These are phyloP conservation scores for Nymphalis urticae DNA, from an alignment of 2,888 invertebrate genomes.

Conservation along the genomic window DNA sequence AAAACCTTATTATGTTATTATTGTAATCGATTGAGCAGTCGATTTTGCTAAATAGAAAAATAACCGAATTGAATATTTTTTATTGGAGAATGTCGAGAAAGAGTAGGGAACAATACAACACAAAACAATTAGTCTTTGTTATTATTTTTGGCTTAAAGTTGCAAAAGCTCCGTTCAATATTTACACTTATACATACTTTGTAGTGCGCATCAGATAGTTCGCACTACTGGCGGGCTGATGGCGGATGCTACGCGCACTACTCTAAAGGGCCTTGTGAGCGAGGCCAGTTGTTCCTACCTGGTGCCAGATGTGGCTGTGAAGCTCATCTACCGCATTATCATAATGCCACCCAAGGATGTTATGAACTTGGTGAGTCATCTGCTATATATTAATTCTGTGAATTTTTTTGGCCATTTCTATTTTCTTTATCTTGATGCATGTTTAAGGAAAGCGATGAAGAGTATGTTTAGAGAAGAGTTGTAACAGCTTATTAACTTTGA, in stretches of 20 bases:
- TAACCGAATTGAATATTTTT: too few relatives aligned
- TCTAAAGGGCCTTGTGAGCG: slow-evolving; percentile 89
- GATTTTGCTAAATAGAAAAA: too few relatives aligned
- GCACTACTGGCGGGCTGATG: slow-evolving; percentile 82
- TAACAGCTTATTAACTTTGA: too few relatives aligned
- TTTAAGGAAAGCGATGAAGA: neutral
- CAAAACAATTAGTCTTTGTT: too few relatives aligned
- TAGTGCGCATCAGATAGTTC: slow-evolving; percentile 81
- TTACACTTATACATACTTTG: slow-evolving; percentile 2
- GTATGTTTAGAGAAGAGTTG: too few relatives aligned
- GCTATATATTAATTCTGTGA: neutral
- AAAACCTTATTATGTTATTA: too few relatives aligned
- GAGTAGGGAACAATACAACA: too few relatives aligned
- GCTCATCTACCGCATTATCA: slow-evolving; percentile 88
- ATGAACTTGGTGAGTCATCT: slow-evolving; percentile 84
- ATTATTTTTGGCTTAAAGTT: too few relatives aligned
- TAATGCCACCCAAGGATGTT: slow-evolving; percentile 85
- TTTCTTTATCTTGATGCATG: too few relatives aligned
- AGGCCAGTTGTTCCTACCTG: slow-evolving; percentile 89
- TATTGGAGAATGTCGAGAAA: too few relatives aligned
- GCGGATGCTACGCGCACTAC: slow-evolving; percentile 90
- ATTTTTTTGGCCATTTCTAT: neutral
- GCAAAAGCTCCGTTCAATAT: neutral
- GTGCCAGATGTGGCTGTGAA: slow-evolving; percentile 87
- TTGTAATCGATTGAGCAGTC: too few relatives aligned